A percentile compares a stretch with the other conserved stretches of the same genome.
phyloP scores from a whole-genome alignment of 2,888 invertebrate genomes.

The Phengaris arion region DNA sequence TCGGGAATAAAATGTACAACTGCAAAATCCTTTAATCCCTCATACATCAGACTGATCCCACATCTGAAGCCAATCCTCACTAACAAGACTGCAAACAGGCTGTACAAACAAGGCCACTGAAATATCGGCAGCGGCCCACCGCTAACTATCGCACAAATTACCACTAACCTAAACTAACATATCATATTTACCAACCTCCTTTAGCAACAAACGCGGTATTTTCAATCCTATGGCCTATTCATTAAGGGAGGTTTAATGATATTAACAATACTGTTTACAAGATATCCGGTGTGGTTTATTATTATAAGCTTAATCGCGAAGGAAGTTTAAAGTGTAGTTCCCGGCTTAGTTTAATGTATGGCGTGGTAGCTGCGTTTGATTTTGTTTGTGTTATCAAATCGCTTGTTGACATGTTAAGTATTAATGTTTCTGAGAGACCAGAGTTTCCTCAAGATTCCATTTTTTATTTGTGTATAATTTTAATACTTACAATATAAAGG shows the following conservation, averaged over 20 bases:
- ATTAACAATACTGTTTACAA: constrained; percentile 34
- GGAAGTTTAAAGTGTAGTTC: constrained; percentile 46
- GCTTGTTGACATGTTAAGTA: not conserved
- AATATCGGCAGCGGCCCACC: constrained; percentile 50
- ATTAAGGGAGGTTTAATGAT: constrained; percentile 32
- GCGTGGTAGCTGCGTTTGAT: not conserved
- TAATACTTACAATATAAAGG: no score
- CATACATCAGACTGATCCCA: constrained; percentile 43
- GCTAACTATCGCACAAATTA: constrained; percentile 55
- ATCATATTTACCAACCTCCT: constrained; percentile 39
- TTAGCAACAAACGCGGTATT: constrained; percentile 25
- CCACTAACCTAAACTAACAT: constrained; percentile 52
- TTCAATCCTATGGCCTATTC: constrained; percentile 31
- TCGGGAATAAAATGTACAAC: constrained; percentile 3
- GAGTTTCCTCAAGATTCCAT: not conserved
- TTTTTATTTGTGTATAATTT: not conserved
- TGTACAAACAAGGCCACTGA: constrained; percentile 54
- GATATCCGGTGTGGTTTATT: constrained; percentile 52
- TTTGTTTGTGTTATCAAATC: constrained; percentile 9
- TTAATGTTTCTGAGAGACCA: not conserved
- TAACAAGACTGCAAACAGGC: constrained; percentile 50
- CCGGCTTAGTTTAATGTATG: constrained; percentile 30
- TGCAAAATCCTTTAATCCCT: constrained; percentile 38
- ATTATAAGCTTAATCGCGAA: constrained; percentile 53
- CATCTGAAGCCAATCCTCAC: constrained; percentile 42